phyloP scores from a whole-genome alignment of 2,888 invertebrate species.

The Agonopterix alstromeriana region DNA sequence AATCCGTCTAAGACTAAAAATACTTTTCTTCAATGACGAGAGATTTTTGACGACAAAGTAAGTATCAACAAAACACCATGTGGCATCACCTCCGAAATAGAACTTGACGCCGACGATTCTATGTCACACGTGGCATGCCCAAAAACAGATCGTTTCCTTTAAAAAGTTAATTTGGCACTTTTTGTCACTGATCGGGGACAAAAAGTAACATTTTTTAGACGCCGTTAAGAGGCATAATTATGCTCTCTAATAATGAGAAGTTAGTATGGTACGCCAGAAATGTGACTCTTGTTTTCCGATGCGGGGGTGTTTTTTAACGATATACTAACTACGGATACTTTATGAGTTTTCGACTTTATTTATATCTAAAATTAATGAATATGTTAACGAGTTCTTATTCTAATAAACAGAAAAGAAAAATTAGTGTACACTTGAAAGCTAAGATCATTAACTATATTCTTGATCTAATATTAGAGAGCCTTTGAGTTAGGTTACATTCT shows the following conservation, averaged over 20 bases:
- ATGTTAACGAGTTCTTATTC: no score
- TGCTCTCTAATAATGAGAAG: conserved; percentile 60
- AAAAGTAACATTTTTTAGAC: conserved; percentile 64
- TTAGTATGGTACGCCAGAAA: conserved; percentile 55
- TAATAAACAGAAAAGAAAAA: no score
- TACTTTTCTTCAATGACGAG: conserved; percentile 62
- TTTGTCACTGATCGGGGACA: conserved; percentile 50
- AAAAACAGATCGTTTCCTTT: conserved; percentile 75
- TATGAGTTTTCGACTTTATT: neutral
- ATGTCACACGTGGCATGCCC: conserved; percentile 68
- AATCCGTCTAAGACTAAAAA: conserved; percentile 54
- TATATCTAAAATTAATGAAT: neutral
- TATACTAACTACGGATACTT: conserved; percentile 7
- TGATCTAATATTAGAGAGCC: no score
- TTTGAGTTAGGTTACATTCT: no score
- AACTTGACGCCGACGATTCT: conserved; percentile 43
- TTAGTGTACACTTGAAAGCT: no score
- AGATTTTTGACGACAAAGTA: conserved; percentile 67
- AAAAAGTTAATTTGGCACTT: conserved; percentile 74
- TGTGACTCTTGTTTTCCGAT: conserved; percentile 63
- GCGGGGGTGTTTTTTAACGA: conserved; percentile 26
- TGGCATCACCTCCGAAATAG: conserved; percentile 58
- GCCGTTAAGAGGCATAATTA: conserved; percentile 60
- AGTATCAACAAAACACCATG: conserved; percentile 64
- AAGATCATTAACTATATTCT: no score